Conservation (phyloP, 2,888 invertebrate species). For the Hirtodrosophila cameraria region DNA sequence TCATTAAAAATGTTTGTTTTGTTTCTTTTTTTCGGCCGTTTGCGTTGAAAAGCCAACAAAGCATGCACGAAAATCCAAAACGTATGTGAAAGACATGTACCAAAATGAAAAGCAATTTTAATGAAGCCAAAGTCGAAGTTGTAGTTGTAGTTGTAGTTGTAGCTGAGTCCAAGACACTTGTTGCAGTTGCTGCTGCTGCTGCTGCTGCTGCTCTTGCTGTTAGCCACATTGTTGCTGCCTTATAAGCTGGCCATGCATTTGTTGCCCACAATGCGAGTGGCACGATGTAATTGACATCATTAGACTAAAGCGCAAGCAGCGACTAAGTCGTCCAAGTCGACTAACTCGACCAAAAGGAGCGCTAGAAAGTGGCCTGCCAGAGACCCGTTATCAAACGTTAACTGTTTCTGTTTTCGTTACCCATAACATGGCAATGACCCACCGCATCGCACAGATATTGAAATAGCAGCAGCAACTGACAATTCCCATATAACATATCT, state of each 20-base stretch:
- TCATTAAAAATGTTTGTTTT: constrained; percentile 66
- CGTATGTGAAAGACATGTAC: constrained; percentile 47
- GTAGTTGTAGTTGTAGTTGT: constrained; percentile 44
- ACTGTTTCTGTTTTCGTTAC: constrained; percentile 47
- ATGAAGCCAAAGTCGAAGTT: constrained; percentile 64
- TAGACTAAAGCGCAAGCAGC: constrained; percentile 76
- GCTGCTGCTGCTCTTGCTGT: constrained; percentile 42
- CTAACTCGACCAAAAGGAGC: constrained; percentile 55
- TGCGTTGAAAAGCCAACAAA: constrained; percentile 51
- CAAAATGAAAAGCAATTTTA: constrained; percentile 74
- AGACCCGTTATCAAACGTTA: constrained; percentile 62
- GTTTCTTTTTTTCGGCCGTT: constrained; percentile 9
- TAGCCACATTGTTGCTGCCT: constrained; percentile 73
- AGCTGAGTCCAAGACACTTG: constrained; percentile 42
- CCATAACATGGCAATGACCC: constrained; percentile 49
- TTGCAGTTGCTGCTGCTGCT: constrained; percentile 37
- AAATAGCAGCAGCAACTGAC: background rate
- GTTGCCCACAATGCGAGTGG: constrained; percentile 77
- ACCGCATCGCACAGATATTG: constrained; percentile 33
- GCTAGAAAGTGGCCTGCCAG: constrained; percentile 68
- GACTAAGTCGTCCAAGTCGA: constrained; percentile 16
- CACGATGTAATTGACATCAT: constrained; percentile 81
- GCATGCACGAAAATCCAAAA: constrained; percentile 48
- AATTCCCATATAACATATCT: no score
- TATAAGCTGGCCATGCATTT: constrained; percentile 75